A percentile compares a stretch with the other conserved stretches of the same genome.
phyloP scores from a whole-genome alignment of 2,888 invertebrate species.

The Arenicola marina region DNA sequence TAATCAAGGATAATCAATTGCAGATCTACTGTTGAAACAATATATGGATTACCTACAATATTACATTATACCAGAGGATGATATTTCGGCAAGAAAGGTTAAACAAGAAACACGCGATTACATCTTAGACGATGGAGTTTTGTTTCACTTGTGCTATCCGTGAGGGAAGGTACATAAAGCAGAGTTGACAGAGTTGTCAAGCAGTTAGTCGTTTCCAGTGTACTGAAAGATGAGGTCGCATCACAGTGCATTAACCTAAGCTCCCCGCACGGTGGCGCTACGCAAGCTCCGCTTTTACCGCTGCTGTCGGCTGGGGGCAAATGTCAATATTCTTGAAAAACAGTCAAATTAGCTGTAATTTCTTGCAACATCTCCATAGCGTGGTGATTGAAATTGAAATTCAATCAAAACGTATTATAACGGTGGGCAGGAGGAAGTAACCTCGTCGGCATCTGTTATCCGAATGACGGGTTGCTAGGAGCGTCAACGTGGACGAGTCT shows the following conservation, averaged over 20 bases:
- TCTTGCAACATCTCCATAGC: too few relatives aligned
- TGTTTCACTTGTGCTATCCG: background rate
- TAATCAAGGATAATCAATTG: background rate
- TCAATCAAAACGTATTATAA: too few relatives aligned
- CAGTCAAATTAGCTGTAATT: too few relatives aligned
- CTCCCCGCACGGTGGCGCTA: too few relatives aligned
- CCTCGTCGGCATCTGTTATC: too few relatives aligned
- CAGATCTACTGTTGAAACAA: background rate
- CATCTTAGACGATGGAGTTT: background rate
- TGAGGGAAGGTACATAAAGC: background rate
- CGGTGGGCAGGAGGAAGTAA: too few relatives aligned
- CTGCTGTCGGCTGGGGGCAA: too few relatives aligned
- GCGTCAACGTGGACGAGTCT: too few relatives aligned
- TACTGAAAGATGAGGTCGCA: slow-evolving; percentile 21
- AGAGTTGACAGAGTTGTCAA: background rate
- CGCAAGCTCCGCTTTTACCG: too few relatives aligned
- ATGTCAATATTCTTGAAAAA: too few relatives aligned
- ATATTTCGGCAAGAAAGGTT: background rate
- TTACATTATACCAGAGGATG: background rate
- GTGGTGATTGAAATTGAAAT: too few relatives aligned
- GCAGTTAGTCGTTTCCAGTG: slow-evolving; percentile 13
- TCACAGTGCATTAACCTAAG: slow-evolving; percentile 24
- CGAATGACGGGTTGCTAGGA: too few relatives aligned
- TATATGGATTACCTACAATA: background rate
- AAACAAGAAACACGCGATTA: background rate